phyloP scores from a whole-genome alignment of 2,113 vertebrate species.

The Xiphias gladius region DNA sequence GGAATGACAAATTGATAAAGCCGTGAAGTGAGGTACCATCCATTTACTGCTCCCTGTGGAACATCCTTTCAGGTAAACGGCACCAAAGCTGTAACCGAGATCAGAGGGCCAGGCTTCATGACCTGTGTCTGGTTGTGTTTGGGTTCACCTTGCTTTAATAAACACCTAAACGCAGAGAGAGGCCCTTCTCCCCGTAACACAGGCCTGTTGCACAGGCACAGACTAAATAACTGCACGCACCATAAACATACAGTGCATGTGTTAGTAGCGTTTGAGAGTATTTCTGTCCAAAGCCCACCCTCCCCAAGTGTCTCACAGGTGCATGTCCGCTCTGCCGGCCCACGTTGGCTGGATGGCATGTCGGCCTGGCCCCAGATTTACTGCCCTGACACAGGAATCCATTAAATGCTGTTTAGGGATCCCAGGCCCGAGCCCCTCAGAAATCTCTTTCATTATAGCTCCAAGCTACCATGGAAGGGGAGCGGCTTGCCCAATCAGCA shows the following conservation, averaged over 20 bases:
- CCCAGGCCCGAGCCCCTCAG: conserved; percentile 83
- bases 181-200: conserved; percentile 67
- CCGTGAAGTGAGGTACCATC: conserved; percentile 70
- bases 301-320: conserved; percentile 83
- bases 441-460: conserved; percentile 87
- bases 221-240: conserved; percentile 72
- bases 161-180: conserved; percentile 78
- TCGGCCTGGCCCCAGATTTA: conserved; percentile 85
- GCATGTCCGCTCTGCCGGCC: conserved; percentile 70
- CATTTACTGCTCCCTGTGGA: conserved; percentile 76
- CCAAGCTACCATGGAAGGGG: conserved; percentile 80
- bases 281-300: conserved; percentile 27
- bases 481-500: conserved; percentile 79
- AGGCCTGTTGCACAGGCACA: conserved; percentile 76
- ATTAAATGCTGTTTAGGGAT: conserved; percentile 89
- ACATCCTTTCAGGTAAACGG: conserved; percentile 70
- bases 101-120: conserved; percentile 72
- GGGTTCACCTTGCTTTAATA: conserved; percentile 85
- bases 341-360: conserved; percentile 71
- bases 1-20: conserved; percentile 82
- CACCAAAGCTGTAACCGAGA: conserved; percentile 71
- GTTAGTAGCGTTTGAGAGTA: conserved; percentile 8
- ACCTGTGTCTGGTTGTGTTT: conserved; percentile 74
- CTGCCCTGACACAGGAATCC: conserved; percentile 88
- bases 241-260: conserved; percentile 34